These are phyloP conservation scores for Hylaeus volcanicus DNA, from an alignment of 1,140 invertebrate species.

Conservation along the genomic window DNA sequence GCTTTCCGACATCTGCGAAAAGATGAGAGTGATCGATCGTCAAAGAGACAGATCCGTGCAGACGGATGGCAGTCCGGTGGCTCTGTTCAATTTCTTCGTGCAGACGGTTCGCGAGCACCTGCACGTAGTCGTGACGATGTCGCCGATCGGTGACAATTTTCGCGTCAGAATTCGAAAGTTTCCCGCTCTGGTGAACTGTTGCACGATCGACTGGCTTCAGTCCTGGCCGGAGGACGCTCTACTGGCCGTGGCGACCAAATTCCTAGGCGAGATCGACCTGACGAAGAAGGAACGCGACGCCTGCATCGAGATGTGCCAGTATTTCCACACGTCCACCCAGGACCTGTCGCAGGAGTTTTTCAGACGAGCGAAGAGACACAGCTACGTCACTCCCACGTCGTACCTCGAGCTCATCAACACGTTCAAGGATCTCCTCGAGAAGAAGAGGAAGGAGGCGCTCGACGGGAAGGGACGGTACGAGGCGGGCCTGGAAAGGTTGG, in stretches of 20 bases:
- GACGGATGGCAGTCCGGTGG: slow-evolving; percentile 93
- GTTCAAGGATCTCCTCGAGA: slow-evolving; percentile 89
- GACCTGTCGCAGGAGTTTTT: slow-evolving; percentile 88
- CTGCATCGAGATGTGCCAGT: slow-evolving; percentile 93
- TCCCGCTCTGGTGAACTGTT: slow-evolving; percentile 96
- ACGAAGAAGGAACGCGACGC: slow-evolving; percentile 85
- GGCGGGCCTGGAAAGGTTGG: slow-evolving; percentile 92
- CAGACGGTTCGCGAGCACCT: slow-evolving; percentile 93
- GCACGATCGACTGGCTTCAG: slow-evolving; percentile 98
- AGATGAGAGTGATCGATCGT: slow-evolving; percentile 94
- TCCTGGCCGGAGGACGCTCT: slow-evolving; percentile 97
- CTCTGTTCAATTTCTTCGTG: slow-evolving; percentile 95
- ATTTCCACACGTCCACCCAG: slow-evolving; percentile 93
- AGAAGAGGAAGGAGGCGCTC: slow-evolving; percentile 87
- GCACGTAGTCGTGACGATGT: slow-evolving; percentile 95
- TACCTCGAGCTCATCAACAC: slow-evolving; percentile 95
- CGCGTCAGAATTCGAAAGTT: slow-evolving; percentile 94
- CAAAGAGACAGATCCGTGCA: slow-evolving; percentile 94
- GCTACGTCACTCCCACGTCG: slow-evolving; percentile 97
- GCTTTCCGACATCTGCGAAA: slow-evolving; percentile 95
- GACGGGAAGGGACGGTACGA: slow-evolving; percentile 88
- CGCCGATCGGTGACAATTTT: slow-evolving; percentile 92
- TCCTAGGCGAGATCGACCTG: slow-evolving; percentile 91
- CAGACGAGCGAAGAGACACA: slow-evolving; percentile 85
- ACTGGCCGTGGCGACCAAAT: slow-evolving; percentile 93